Evolutionary conservation across 2,797 vertebrate species (phyloP).

Genomic region (Myiothlypis coronata): DNA sequence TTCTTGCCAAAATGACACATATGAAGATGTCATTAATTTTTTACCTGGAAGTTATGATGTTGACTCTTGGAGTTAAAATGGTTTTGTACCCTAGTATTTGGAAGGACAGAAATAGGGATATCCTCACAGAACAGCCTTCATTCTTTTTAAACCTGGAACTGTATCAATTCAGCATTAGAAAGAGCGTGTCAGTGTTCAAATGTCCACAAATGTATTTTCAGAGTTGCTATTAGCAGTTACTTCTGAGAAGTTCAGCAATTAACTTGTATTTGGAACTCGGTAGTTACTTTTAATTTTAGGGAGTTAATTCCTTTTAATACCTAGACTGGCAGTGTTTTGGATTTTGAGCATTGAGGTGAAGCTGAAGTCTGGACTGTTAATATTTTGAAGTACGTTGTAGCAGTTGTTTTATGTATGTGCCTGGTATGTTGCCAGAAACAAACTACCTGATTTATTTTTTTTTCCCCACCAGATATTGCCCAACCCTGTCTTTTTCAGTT

Average conservation of each 20-base stretch:
- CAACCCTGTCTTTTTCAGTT: neutral
- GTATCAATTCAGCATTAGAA: neutral
- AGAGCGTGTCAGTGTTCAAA: neutral
- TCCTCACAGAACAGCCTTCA: neutral
- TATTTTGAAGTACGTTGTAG: neutral
- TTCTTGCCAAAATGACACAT: neutral
- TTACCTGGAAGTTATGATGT: neutral
- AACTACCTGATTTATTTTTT: neutral
- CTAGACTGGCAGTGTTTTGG: neutral
- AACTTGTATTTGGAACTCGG: neutral
- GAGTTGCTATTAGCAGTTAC: neutral
- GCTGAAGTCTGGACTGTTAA: neutral
- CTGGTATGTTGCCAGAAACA: neutral
- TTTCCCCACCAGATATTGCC: neutral
- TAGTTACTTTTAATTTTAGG: neutral
- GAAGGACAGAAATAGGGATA: neutral
- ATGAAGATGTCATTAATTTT: neutral
- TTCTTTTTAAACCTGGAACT: neutral
- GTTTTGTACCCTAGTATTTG: neutral
- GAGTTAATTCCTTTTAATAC: neutral
- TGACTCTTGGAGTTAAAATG: neutral
- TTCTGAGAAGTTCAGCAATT: neutral
- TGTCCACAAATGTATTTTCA: neutral
- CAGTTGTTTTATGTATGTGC: neutral
- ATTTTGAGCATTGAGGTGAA: neutral